phyloP scores from a whole-genome alignment of 2,888 invertebrate species.

The Leptopilina syphax region DNA sequence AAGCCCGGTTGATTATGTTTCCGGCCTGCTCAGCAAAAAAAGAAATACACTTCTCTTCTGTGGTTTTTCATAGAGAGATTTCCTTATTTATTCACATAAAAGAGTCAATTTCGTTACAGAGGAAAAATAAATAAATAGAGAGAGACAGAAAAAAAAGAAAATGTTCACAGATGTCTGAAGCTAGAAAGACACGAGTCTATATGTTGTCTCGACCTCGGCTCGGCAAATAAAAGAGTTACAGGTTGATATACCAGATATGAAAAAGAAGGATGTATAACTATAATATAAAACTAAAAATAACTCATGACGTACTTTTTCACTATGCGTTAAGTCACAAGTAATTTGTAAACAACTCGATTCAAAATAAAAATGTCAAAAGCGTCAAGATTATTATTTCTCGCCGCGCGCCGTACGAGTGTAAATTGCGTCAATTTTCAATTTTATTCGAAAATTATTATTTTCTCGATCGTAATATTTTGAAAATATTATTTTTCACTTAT shows the following conservation, averaged over 20 bases:
- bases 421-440: too few relatives aligned
- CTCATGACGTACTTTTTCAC: slow-evolving; percentile 55
- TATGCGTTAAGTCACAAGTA: slow-evolving; percentile 43
- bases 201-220: slow-evolving; percentile 36
- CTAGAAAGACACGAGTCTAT: background rate
- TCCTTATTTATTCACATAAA: slow-evolving; percentile 48
- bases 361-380: background rate
- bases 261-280: slow-evolving; percentile 54
- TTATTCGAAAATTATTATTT: too few relatives aligned
- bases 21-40: slow-evolving; percentile 43
- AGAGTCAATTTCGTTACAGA: slow-evolving; percentile 39
- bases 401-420: background rate
- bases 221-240: slow-evolving; percentile 48
- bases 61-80: slow-evolving; percentile 40
- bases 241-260: slow-evolving; percentile 52
- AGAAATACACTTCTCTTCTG: slow-evolving; percentile 28
- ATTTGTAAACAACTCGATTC: slow-evolving; percentile 9
- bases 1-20: slow-evolving; percentile 49
- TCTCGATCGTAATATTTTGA: too few relatives aligned
- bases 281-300: slow-evolving; percentile 54
- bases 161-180: background rate
- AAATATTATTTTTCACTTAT: too few relatives aligned
- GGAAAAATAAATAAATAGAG: background rate
- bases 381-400: background rate
- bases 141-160: slow-evolving; percentile 34